Base-by-base conservation (phyloP, 2,797 vertebrate genomes). In the Cetoscarus ocellatus region DNA sequence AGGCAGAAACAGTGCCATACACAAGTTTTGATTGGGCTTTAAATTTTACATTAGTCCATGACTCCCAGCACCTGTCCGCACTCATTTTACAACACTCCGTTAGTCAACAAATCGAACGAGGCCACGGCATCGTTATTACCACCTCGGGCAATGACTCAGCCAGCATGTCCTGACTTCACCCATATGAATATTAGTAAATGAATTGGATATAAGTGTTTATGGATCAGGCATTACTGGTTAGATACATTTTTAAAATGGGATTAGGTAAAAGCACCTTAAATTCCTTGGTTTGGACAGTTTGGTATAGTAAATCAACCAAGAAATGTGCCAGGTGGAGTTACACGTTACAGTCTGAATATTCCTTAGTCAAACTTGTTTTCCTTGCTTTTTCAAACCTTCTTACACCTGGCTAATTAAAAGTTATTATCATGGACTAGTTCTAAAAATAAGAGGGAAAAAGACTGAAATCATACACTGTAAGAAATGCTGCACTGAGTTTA, bases 1-100 rank as follows among this genome's bases (percentile, higher is more conserved):
- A 48, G 12, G 11, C 15, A 57, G 27, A 50, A 67, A 62, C 0
- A 0, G n/a, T 18, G 14, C 56, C 38, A n/a, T 40, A 62, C 43
- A 51, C 35, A 49, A 40, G 0, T 60, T 17, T 42, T 73, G 14
- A 61, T 50, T 64, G 18, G 45, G 19, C 8, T 38, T 56, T 60
- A 40, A 10, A 50, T 60, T 43, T 70, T 18, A 40, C 27, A 35
- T 19, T 50, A 13, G 35, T 60, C 50, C 14, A 48, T 27, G 45
- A 53, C 42, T 62, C 3, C 15, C 35, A 12, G 55, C 39, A 39
- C 6, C 19, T 53, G 35, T 34, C 56, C 70, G 10, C 11, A 55
- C 59, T 55, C 0, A 54, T 68, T 18, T 54, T 40, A 38, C 15
- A 47, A 27, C 50, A 12, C 36, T 50, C 3, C 49, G 10, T 61